phyloP scores from a whole-genome alignment of 2,113 vertebrate genomes.

The Carassius auratus region DNA sequence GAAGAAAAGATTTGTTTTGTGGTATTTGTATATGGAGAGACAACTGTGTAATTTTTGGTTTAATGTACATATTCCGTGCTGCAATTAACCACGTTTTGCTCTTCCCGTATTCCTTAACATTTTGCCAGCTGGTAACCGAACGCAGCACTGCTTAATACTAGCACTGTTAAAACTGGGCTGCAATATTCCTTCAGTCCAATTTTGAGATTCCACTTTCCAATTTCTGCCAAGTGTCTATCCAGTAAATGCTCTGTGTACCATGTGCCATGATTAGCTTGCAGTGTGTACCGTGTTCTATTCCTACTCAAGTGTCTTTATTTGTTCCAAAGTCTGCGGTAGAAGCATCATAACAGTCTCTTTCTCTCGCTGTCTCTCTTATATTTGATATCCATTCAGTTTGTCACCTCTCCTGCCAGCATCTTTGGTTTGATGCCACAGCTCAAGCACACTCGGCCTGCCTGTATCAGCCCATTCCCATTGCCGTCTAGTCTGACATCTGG shows the following conservation, averaged over 20 bases:
- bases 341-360: constrained; percentile 16
- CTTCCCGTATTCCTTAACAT: background rate
- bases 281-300: background rate
- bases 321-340: background rate
- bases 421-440: constrained; percentile 26
- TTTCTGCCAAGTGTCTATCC: constrained; percentile 13
- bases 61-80: background rate
- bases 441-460: background rate
- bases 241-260: constrained; percentile 27
- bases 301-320: constrained; percentile 18
- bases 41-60: constrained; percentile 22
- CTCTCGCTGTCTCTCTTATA: background rate
- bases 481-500: constrained; percentile 15
- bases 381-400: background rate
- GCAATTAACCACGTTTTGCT: background rate
- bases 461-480: background rate
- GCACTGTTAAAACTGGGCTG: background rate
- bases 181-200: constrained; percentile 3
- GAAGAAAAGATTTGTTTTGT: background rate
- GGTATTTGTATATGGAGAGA: constrained; percentile 35
- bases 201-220: constrained; percentile 7
- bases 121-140: constrained; percentile 15
- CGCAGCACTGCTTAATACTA: background rate
- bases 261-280: constrained; percentile 14
- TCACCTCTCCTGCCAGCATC: constrained; percentile 24